phyloP scores from a whole-genome alignment of 2,888 invertebrate species.

The Mythimna albipuncta region DNA sequence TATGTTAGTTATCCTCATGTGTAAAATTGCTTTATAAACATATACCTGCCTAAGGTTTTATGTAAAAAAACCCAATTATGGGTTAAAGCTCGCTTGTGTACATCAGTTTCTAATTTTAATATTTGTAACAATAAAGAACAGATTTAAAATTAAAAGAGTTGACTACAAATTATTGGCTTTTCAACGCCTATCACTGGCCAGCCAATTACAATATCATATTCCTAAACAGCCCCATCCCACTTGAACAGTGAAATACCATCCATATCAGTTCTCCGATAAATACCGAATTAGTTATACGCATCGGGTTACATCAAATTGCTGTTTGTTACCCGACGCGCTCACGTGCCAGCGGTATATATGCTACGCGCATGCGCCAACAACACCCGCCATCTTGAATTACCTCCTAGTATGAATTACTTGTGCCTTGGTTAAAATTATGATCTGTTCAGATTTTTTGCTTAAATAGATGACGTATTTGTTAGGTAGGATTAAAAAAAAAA shows the following conservation, averaged over 20 bases:
- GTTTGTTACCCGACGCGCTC: constrained; percentile 63
- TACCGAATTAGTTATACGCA: constrained; percentile 59
- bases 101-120: no score
- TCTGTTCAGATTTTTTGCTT: neutral
- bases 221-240: constrained; percentile 35
- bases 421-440: neutral
- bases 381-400: constrained; percentile 68
- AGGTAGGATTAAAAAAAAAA: no score
- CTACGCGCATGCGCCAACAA: constrained; percentile 59
- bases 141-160: no score
- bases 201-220: constrained; percentile 43
- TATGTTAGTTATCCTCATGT: no score
- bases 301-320: constrained; percentile 65
- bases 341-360: constrained; percentile 55
- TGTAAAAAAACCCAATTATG: no score
- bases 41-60: no score
- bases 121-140: no score
- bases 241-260: constrained; percentile 38
- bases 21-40: no score
- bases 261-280: constrained; percentile 60
- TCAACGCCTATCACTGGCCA: constrained; percentile 11
- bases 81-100: no score
- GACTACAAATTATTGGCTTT: neutral
- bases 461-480: neutral
- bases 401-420: constrained; percentile 20